These are phyloP conservation scores for Gymnodraco acuticeps DNA, from an alignment of 2,797 vertebrate genomes.

Conservation along the genomic window DNA sequence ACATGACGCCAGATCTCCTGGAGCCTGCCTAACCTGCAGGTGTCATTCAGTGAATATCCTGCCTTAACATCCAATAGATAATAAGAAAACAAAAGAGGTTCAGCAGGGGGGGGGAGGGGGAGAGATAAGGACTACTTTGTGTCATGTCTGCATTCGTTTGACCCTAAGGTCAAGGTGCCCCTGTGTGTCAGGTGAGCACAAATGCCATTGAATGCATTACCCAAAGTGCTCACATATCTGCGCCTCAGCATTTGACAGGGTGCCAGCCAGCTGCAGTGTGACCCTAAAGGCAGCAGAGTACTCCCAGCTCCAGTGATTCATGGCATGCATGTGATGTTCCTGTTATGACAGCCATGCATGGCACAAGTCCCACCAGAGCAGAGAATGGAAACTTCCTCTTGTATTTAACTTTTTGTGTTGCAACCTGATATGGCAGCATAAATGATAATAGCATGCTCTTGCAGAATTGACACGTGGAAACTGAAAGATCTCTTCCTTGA, in stretches of 20 bases:
- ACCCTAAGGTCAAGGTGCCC: slow-evolving; percentile 36
- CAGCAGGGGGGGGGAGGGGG: neutral
- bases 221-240: slow-evolving; percentile 65
- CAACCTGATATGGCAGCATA: slow-evolving; percentile 13
- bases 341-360: slow-evolving; percentile 43
- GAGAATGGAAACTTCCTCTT: slow-evolving; percentile 50
- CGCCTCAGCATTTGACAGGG: slow-evolving; percentile 62
- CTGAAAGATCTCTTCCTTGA: slow-evolving; percentile 42
- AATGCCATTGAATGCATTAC: slow-evolving; percentile 36
- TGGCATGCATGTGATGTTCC: slow-evolving; percentile 47
- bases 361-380: slow-evolving; percentile 49
- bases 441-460: slow-evolving; percentile 11
- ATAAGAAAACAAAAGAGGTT: neutral
- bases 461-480: slow-evolving; percentile 49
- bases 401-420: neutral
- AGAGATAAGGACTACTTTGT: slow-evolving; percentile 15
- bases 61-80: slow-evolving; percentile 5
- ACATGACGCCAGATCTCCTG: slow-evolving; percentile 57
- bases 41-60: slow-evolving; percentile 48
- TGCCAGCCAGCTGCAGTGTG: slow-evolving; percentile 39
- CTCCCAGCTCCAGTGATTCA: slow-evolving; percentile 54
- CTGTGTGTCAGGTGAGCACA: slow-evolving; percentile 25
- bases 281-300: slow-evolving; percentile 30
- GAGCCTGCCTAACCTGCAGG: slow-evolving; percentile 66
- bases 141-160: slow-evolving; percentile 32